phyloP scores from a whole-genome alignment of 1,140 invertebrate species.

The Adoxophyes honmai region DNA sequence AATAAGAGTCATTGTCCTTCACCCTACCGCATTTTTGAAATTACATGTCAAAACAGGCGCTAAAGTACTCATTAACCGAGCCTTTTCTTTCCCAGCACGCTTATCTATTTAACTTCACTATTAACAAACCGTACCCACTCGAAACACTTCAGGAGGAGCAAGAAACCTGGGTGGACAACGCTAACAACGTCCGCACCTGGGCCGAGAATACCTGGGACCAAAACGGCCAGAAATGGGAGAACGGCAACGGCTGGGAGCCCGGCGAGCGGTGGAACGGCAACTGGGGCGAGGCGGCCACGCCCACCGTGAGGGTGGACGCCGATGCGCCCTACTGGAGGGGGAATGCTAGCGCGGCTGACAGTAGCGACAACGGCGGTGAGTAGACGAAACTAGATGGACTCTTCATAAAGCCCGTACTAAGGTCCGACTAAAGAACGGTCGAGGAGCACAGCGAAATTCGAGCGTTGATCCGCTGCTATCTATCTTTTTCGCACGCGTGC shows the following conservation, averaged over 20 bases:
- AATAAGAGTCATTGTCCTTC: too few species aligned
- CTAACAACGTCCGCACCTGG: constrained; percentile 57
- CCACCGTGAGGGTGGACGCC: constrained; percentile 63
- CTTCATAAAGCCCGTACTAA: too few species aligned
- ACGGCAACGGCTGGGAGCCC: constrained; percentile 46
- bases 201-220: constrained; percentile 52
- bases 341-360: constrained; percentile 78
- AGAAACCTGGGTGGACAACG: constrained; percentile 63
- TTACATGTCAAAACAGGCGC: too few species aligned
- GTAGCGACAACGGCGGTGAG: constrained; percentile 71
- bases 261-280: constrained; percentile 57
- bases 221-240: constrained; percentile 49
- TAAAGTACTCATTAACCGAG: too few species aligned
- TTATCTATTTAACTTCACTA: too few species aligned
- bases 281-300: constrained; percentile 60
- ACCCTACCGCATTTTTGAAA: too few species aligned
- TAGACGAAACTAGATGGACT: background rate
- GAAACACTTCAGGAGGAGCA: constrained; percentile 46
- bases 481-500: too few species aligned
- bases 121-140: too few species aligned
- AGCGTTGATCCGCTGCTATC: too few species aligned
- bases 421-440: too few species aligned
- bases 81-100: too few species aligned
- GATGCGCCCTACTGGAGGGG: constrained; percentile 75
- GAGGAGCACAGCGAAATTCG: too few species aligned